Evolutionary conservation across 2,888 invertebrate genomes (phyloP).

Genomic region (Scrobipalpa costella): DNA sequence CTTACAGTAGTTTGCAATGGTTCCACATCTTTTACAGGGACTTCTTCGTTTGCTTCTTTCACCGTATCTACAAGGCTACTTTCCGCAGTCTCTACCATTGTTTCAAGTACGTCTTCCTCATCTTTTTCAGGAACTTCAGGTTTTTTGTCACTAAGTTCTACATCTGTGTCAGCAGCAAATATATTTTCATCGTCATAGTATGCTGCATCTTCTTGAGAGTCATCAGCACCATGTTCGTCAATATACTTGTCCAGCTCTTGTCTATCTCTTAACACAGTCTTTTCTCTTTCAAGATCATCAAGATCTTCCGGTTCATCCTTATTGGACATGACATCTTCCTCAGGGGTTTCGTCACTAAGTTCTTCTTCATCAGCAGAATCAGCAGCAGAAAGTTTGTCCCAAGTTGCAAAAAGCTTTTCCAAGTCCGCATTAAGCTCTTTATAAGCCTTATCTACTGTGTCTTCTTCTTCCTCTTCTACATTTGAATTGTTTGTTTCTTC

Average conservation of each 20-base stretch:
- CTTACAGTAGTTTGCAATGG: too few species aligned
- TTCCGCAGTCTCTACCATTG: neutral
- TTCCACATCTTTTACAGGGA: too few species aligned
- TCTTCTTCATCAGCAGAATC: slow-evolving; percentile 27
- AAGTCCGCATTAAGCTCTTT: slow-evolving; percentile 57
- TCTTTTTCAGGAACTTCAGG: too few species aligned
- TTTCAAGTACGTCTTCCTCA: neutral
- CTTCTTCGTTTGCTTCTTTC: neutral
- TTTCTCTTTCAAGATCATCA: slow-evolving; percentile 40
- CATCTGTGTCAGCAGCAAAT: slow-evolving; percentile 1
- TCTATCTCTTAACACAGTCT: slow-evolving; percentile 33
- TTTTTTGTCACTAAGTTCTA: slow-evolving; percentile 22
- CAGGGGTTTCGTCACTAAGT: slow-evolving; percentile 39
- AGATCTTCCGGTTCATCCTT: slow-evolving; percentile 21
- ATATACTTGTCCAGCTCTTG: slow-evolving; percentile 37
- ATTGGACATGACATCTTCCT: slow-evolving; percentile 36
- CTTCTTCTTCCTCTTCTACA: slow-evolving; percentile 39
- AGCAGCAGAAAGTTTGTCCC: slow-evolving; percentile 47
- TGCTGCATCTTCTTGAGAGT: slow-evolving; percentile 18
- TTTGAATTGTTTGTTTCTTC: neutral
- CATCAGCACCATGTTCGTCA: slow-evolving; percentile 23
- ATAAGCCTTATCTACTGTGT: slow-evolving; percentile 49
- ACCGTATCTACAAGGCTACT: neutral
- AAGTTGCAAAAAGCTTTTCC: slow-evolving; percentile 52
- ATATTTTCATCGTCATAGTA: slow-evolving; percentile 25